Conservation (phyloP, 2,888 invertebrate genomes). For the Teleiodes luculella region DNA sequence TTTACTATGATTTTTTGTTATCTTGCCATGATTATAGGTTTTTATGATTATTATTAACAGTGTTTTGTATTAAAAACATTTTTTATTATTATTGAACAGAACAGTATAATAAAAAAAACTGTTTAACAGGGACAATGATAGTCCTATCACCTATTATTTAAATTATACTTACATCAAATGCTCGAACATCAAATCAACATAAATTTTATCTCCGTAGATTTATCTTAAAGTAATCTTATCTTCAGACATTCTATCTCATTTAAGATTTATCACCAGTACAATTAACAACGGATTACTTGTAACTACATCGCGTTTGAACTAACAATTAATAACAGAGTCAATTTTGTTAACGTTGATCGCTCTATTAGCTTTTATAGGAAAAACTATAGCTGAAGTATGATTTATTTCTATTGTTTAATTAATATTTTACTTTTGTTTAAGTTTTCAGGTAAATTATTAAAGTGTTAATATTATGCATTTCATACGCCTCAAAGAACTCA, state of each 20-base stretch:
- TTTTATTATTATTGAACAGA: no score
- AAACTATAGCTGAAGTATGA: neutral
- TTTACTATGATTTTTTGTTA: no score
- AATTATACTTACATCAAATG: neutral
- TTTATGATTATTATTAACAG: no score
- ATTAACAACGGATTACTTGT: constrained; percentile 55
- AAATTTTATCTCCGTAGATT: constrained; percentile 7
- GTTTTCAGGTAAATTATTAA: neutral
- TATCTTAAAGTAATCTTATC: constrained; percentile 8
- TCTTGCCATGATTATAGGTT: no score
- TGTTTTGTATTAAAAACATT: no score
- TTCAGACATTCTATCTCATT: constrained; percentile 27
- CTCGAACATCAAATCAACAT: constrained; percentile 10
- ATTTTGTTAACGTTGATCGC: constrained; percentile 35
- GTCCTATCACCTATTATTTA: neutral
- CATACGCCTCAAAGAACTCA: no score
- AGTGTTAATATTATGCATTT: no score
- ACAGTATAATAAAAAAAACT: no score
- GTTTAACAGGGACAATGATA: no score
- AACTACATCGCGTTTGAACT: constrained; percentile 47
- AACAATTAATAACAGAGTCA: constrained; percentile 47
- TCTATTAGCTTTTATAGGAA: constrained; percentile 34
- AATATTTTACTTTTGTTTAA: neutral
- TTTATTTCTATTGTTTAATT: constrained; percentile 6
- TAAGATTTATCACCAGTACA: constrained; percentile 55